Evolutionary conservation across 2,888 invertebrate species (phyloP).

Genomic region (Macropis europaea): DNA sequence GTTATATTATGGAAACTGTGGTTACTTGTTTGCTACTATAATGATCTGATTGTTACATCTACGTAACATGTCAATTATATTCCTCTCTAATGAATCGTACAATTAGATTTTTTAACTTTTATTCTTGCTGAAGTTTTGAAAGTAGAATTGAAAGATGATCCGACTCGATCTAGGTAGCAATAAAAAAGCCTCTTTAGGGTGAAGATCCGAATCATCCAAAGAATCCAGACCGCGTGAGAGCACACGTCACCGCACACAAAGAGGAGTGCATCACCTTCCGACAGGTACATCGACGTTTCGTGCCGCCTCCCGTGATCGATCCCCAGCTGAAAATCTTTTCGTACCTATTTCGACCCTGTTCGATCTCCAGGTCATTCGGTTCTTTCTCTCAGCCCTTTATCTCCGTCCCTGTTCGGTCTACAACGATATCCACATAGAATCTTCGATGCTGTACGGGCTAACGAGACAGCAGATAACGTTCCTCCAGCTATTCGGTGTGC

Average conservation of each 20-base stretch:
- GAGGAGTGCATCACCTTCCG: constrained; percentile 54
- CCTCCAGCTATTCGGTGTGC: constrained; percentile 11
- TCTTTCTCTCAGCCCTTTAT: background rate
- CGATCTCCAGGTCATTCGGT: background rate
- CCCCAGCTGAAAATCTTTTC: constrained; percentile 6
- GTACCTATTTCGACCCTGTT: constrained; percentile 33
- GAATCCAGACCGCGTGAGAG: constrained; percentile 50
- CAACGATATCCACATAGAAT: constrained; percentile 19
- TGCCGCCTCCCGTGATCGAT: constrained; percentile 43
- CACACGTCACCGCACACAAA: constrained; percentile 44
- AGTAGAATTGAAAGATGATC: background rate
- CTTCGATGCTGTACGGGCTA: background rate
- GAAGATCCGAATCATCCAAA: constrained; percentile 54
- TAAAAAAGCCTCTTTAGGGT: constrained; percentile 23
- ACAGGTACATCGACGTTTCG: constrained; percentile 55
- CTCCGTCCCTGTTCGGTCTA: constrained; percentile 1
- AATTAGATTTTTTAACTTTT: no score
- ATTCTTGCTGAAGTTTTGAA: no score
- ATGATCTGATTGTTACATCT: no score
- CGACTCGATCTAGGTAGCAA: constrained; percentile 14
- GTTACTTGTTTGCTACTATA: no score
- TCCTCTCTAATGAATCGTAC: no score
- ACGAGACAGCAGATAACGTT: constrained; percentile 8
- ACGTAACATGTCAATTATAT: no score
- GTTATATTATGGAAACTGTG: no score